Evolutionary conservation across 2,113 vertebrate genomes (phyloP).

Genomic region (Myotis yumanensis): DNA sequence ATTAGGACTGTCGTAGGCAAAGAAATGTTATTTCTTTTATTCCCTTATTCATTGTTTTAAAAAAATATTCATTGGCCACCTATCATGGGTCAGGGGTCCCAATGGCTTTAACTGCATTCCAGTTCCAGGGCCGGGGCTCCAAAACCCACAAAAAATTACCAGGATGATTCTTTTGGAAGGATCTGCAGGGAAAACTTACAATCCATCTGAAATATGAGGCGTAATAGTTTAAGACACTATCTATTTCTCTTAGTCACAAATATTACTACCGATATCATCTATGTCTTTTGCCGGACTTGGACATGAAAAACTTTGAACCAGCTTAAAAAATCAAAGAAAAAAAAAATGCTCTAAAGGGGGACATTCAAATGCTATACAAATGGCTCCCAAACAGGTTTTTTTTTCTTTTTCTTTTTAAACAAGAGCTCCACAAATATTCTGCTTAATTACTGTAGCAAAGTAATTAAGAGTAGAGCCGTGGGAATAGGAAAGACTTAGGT

Average conservation of each 20-base stretch:
- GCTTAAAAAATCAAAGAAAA: conserved; percentile 2
- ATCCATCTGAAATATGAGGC: background rate
- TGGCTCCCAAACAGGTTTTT: background rate
- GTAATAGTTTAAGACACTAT: background rate
- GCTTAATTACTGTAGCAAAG: background rate
- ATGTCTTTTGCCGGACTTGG: background rate
- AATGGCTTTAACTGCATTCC: background rate
- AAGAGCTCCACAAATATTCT: conserved; percentile 4
- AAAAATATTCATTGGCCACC: background rate
- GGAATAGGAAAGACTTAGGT: background rate
- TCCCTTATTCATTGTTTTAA: background rate
- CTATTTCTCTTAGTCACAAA: conserved; percentile 24
- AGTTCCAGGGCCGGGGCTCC: background rate
- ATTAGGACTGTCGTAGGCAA: background rate
- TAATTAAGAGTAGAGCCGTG: background rate
- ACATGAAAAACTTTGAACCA: background rate
- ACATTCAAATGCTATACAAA: background rate
- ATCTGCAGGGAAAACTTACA: conserved; percentile 36
- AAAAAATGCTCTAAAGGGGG: background rate
- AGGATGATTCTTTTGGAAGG: background rate
- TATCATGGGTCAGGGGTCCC: background rate
- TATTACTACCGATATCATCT: background rate
- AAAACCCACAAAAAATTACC: background rate
- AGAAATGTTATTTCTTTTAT: background rate
- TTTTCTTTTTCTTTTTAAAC: background rate